Evolutionary conservation across 2,888 invertebrate genomes (phyloP), one percentile per base, ranked within the genome.

Genomic region (Pheosia tremula): DNA sequence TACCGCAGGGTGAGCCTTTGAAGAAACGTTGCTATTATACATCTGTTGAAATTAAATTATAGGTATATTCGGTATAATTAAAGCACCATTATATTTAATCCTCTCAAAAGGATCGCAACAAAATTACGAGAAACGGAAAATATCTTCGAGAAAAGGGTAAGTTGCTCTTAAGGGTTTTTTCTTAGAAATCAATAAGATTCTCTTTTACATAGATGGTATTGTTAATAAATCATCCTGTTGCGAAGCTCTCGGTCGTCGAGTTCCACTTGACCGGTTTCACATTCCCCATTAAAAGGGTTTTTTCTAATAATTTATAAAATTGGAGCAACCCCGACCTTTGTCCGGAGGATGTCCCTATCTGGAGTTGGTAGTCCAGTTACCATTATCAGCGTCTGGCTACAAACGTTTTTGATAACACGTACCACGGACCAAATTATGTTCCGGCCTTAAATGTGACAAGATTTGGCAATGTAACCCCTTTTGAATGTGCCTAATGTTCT

Each of bases 181-280:
- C 37, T 24, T 0, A 41, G n/a, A 56, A 56, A 41, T 41, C 13
- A 41, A 41, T 7, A 41, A 56, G 10, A 41, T 41, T 56, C 24
- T 11, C 8, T 9, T 56, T n/a, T 6, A 37, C 13, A 53, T 37
- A 53, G 56, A 41, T 41, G 13, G 56, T 53, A 37, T 39, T 41
- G 24, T 56, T 56, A 56, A 56, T 64, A 65, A 60, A 58, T 62
- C 53, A 43, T 66, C 56, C 59, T 66, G 64, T 68, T 57, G 62
- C 47, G 24, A 61, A 61, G 37, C 54, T 57, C 62, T 67, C 54
- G 38, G 56, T 45, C 13, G 13, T 56, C 36, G 56, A 60, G 47
- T 50, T 58, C 59, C 61, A 71, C 65, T 63, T 62, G 54, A 61
- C 54, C 55, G 63, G 62, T 53, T 70, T 68, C 62, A 39, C 53